Percentiles rank a stretch among this genome's conserved stretches.
phyloP scores from a whole-genome alignment of 2,888 invertebrate species.

The Meta bourneti region DNA sequence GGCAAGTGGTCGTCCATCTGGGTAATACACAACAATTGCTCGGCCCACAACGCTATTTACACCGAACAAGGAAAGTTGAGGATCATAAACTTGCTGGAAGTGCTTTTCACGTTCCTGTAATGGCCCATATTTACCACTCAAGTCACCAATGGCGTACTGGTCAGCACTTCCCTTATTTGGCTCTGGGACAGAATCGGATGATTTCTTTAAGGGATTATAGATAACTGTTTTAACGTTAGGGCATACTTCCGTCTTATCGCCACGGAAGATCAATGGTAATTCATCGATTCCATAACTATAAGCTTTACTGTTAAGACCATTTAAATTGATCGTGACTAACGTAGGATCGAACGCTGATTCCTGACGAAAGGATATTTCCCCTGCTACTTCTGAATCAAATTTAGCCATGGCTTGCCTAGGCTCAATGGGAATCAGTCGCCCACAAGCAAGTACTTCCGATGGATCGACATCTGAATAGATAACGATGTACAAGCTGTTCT shows the following conservation, averaged over 20 bases:
- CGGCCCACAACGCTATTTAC: slow-evolving; percentile 89
- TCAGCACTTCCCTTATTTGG: slow-evolving; percentile 88
- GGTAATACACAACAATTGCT: slow-evolving; percentile 86
- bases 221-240: slow-evolving; percentile 86
- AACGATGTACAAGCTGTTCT: slow-evolving; percentile 86
- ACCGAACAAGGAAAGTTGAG: slow-evolving; percentile 91
- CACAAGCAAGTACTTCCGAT: slow-evolving; percentile 76
- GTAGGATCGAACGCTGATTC: slow-evolving; percentile 78
- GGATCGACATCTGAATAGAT: slow-evolving; percentile 88
- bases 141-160: slow-evolving; percentile 93
- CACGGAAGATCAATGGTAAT: slow-evolving; percentile 77
- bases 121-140: slow-evolving; percentile 88
- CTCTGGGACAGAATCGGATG: slow-evolving; percentile 81
- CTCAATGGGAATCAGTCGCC: slow-evolving; percentile 68
- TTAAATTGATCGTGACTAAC: slow-evolving; percentile 83
- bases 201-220: slow-evolving; percentile 87
- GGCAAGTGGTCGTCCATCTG: slow-evolving; percentile 78
- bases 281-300: slow-evolving; percentile 78
- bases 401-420: slow-evolving; percentile 77
- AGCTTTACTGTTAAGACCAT: slow-evolving; percentile 72
- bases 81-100: slow-evolving; percentile 83
- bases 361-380: slow-evolving; percentile 77
- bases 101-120: slow-evolving; percentile 77
- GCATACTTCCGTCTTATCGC: slow-evolving; percentile 82
- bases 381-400: slow-evolving; percentile 75